Percentiles rank a stretch among this genome's conserved stretches.
These are phyloP conservation scores for Nymphicus hollandicus DNA, from an alignment of 2,113 vertebrate species.

Conservation along the genomic window DNA sequence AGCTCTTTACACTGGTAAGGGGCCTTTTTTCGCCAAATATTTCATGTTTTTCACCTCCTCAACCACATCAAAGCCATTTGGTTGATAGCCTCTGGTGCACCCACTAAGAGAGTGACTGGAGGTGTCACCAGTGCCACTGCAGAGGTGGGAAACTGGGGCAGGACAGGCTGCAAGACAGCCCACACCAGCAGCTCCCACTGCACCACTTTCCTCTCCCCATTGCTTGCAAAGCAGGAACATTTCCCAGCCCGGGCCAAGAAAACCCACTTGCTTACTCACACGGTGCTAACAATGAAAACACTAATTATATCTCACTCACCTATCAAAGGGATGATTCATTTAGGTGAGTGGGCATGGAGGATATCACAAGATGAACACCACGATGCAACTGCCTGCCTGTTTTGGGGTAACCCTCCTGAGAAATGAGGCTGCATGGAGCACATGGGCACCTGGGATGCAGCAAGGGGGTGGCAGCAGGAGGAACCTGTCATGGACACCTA, in stretches of 20 bases:
- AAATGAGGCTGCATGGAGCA: not conserved
- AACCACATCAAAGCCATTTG: not conserved
- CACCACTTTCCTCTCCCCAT: not conserved
- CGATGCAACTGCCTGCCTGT: not conserved
- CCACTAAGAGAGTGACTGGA: not conserved
- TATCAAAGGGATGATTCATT: conserved; percentile 55
- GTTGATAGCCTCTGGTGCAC: not conserved
- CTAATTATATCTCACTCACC: conserved; percentile 59
- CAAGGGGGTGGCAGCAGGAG: not conserved
- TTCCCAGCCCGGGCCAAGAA: conserved; percentile 10
- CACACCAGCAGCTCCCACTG: not conserved
- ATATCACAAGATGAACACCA: conserved; percentile 27
- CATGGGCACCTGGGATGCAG: not conserved
- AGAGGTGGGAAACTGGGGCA: not conserved
- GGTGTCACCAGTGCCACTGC: not conserved
- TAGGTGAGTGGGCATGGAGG: conserved; percentile 45
- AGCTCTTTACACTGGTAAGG: rapidly evolving
- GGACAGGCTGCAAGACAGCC: not conserved
- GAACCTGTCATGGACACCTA: not conserved
- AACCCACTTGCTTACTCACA: conserved; percentile 47
- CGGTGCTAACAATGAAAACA: conserved; percentile 59
- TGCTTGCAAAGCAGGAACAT: not conserved
- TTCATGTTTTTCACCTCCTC: not conserved
- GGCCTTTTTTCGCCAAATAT: not conserved
- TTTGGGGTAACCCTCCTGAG: not conserved